A percentile compares a stretch with the other conserved stretches of the same genome.
Evolutionary conservation across 1,140 invertebrate species (phyloP).

Genomic region (Trichonephila clavata): DNA sequence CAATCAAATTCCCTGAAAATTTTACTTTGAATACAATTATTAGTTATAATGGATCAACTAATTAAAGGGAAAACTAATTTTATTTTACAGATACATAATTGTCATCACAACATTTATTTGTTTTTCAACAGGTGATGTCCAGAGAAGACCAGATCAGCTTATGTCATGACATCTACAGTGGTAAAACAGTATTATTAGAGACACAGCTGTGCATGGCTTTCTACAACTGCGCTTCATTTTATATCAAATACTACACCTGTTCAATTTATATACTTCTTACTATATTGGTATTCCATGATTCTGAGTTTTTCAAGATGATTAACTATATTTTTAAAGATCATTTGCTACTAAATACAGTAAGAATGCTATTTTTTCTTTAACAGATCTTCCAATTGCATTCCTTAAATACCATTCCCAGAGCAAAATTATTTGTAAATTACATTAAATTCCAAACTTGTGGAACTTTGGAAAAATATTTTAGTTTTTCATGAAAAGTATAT

Average conservation of each 20-base stretch:
- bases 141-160: background rate
- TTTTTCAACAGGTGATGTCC: background rate
- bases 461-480: too few species aligned
- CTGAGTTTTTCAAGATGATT: background rate
- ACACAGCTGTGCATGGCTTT: background rate
- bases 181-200: background rate
- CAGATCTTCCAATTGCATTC: too few species aligned
- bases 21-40: too few species aligned
- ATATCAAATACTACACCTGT: background rate
- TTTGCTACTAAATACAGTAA: background rate
- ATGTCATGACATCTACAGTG: background rate
- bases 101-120: background rate
- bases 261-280: background rate
- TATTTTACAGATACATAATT: background rate
- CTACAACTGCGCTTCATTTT: constrained; percentile 7
- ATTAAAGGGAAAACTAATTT: background rate
- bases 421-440: too few species aligned
- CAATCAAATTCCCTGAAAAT: too few species aligned
- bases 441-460: too few species aligned
- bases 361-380: too few species aligned
- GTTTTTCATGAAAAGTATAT: too few species aligned
- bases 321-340: background rate
- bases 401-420: too few species aligned
- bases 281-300: background rate
- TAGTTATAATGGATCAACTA: too few species aligned